A percentile compares a stretch with the other conserved stretches of the same genome.
Conservation (phyloP, 1,140 invertebrate species). For the Mycetomoellerius zeteki region DNA sequence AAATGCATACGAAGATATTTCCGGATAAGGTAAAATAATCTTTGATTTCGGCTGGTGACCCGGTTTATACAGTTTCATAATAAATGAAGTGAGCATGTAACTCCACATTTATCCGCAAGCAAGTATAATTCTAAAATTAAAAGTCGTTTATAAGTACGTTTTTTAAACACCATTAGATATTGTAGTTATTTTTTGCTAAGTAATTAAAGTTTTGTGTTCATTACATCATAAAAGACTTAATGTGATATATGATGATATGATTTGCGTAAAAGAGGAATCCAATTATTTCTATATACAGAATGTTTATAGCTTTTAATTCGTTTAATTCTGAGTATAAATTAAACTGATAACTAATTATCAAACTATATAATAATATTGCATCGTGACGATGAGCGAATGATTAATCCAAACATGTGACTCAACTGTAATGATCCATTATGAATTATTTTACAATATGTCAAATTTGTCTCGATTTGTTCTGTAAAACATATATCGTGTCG, state of each 20-base stretch:
- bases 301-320: neutral
- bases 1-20: constrained; percentile 46
- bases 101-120: constrained; percentile 18
- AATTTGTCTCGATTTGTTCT: constrained; percentile 1
- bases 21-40: constrained; percentile 40
- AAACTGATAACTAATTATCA: neutral
- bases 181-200: neutral
- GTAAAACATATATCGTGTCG: neutral
- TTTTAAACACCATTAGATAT: neutral
- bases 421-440: neutral
- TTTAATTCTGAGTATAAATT: constrained; percentile 5
- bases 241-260: neutral
- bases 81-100: constrained; percentile 2
- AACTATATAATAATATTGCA: constrained; percentile 23
- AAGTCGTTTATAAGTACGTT: neutral
- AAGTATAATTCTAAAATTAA: neutral
- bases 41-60: constrained; percentile 29
- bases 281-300: neutral
- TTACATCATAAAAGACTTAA: neutral
- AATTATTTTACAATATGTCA: neutral
- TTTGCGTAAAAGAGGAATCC: neutral
- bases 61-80: constrained; percentile 32
- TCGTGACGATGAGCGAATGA: neutral
- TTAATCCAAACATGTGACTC: neutral
- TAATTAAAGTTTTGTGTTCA: neutral